phyloP scores from a whole-genome alignment of 2,888 invertebrate genomes.

The Pristionchus fissidentatus region DNA sequence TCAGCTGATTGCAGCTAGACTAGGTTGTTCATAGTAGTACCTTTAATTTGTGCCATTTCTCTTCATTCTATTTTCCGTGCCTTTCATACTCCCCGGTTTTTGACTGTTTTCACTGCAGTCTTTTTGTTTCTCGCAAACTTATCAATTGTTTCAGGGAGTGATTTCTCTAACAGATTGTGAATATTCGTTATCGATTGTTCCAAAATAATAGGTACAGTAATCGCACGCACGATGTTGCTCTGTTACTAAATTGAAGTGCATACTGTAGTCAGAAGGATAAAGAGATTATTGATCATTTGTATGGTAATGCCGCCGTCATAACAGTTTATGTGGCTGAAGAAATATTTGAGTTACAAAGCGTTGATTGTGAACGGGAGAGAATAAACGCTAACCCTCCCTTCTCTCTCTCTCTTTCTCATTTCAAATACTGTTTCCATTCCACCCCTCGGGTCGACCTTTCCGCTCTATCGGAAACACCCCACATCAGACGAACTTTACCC shows the following conservation, averaged over 20 bases:
- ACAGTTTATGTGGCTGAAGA: too few species aligned
- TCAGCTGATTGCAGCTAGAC: background rate
- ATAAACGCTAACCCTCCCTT: too few species aligned
- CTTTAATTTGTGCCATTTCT: slow-evolving; percentile 18
- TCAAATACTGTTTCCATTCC: too few species aligned
- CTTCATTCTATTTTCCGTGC: background rate
- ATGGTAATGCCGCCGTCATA: too few species aligned
- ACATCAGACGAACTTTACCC: background rate
- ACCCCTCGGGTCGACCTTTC: too few species aligned
- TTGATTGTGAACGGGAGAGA: too few species aligned
- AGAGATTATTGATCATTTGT: too few species aligned
- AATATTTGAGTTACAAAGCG: too few species aligned
- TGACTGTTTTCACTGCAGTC: background rate
- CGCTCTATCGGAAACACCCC: background rate
- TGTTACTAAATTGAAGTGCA: too few species aligned
- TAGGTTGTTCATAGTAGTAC: slow-evolving; percentile 36
- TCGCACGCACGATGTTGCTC: too few species aligned
- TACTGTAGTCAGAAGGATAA: too few species aligned
- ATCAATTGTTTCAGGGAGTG: slow-evolving; percentile 36
- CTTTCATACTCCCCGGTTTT: background rate
- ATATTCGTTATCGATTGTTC: slow-evolving; percentile 1
- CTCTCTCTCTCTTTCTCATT: too few species aligned
- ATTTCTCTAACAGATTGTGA: slow-evolving; percentile 38
- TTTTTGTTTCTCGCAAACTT: background rate
- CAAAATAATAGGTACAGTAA: background rate